phyloP scores from a whole-genome alignment of 53 echinoderm and acorn worm genomes.

The Mesocentrotus franciscanus region DNA sequence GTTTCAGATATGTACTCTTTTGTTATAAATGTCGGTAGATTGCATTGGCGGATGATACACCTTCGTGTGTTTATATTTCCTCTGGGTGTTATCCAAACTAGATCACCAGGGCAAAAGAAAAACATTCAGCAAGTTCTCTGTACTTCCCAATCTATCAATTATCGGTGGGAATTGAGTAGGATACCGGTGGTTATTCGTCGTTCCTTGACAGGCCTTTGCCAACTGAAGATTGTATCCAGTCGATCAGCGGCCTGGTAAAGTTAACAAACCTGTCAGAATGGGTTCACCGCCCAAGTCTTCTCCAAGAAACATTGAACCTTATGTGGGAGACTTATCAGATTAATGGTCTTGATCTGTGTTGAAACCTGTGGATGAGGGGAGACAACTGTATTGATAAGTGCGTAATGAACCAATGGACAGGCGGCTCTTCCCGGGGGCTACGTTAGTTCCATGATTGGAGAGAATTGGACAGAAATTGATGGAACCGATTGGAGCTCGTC shows the following conservation, averaged over 20 bases:
- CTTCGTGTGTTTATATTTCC: conserved; percentile 16
- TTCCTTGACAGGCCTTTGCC: neutral
- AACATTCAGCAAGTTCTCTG: conserved; percentile 3
- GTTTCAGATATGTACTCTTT: neutral
- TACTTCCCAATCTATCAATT: conserved; percentile 40
- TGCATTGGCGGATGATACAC: neutral
- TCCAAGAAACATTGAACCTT: neutral
- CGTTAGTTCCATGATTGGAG: conserved; percentile 8
- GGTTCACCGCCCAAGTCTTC: conserved; percentile 42
- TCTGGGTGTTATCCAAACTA: neutral
- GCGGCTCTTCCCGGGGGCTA: conserved; percentile 18
- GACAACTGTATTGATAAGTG: conserved; percentile 39
- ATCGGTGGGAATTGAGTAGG: conserved; percentile 25
- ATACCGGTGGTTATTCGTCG: conserved; percentile 10
- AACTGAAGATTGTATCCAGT: neutral
- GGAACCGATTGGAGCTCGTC: neutral
- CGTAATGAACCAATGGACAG: conserved; percentile 32
- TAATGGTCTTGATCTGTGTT: conserved; percentile 34
- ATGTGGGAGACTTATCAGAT: conserved; percentile 47
- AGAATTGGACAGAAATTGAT: conserved; percentile 50
- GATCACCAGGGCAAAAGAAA: conserved; percentile 14
- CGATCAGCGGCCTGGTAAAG: conserved; percentile 10
- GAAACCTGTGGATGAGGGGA: conserved; percentile 30
- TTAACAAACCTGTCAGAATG: conserved; percentile 44
- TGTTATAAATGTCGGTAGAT: neutral